A percentile compares a stretch with the other conserved stretches of the same genome.
Conservation (phyloP, 2,888 invertebrate species). For the Catocala fraxini region DNA sequence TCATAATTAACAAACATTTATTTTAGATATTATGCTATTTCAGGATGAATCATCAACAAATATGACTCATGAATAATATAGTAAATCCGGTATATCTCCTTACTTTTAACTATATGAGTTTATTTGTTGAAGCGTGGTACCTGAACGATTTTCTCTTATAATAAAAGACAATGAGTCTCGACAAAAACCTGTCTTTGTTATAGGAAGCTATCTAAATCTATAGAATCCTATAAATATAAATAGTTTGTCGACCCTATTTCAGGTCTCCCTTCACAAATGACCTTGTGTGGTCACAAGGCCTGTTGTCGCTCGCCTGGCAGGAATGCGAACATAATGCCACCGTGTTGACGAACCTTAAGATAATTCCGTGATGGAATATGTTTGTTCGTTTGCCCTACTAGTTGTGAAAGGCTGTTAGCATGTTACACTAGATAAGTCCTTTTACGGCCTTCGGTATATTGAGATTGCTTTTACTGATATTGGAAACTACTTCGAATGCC, state of each 20-base stretch:
- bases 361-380: constrained; percentile 53
- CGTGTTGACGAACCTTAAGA: constrained; percentile 69
- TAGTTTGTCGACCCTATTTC: constrained; percentile 55
- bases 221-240: constrained; percentile 33
- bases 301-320: constrained; percentile 73
- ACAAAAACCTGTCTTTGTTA: constrained; percentile 1
- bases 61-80: too few species aligned
- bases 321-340: constrained; percentile 80
- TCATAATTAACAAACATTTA: too few species aligned
- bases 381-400: constrained; percentile 19
- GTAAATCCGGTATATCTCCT: too few species aligned
- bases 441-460: not conserved
- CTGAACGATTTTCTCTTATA: not conserved
- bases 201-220: constrained; percentile 21
- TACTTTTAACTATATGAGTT: too few species aligned
- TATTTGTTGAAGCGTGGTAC: not conserved
- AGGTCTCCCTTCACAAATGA: constrained; percentile 79
- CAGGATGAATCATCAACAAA: too few species aligned
- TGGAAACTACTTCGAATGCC: not conserved
- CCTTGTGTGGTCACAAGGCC: constrained; percentile 80
- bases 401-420: constrained; percentile 19
- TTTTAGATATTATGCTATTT: too few species aligned
- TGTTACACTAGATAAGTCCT: not conserved
- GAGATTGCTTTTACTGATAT: constrained; percentile 2
- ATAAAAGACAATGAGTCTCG: not conserved